These are phyloP conservation scores for Nettapus auritus DNA, from an alignment of 2,113 vertebrate genomes.

Conservation along the genomic window DNA sequence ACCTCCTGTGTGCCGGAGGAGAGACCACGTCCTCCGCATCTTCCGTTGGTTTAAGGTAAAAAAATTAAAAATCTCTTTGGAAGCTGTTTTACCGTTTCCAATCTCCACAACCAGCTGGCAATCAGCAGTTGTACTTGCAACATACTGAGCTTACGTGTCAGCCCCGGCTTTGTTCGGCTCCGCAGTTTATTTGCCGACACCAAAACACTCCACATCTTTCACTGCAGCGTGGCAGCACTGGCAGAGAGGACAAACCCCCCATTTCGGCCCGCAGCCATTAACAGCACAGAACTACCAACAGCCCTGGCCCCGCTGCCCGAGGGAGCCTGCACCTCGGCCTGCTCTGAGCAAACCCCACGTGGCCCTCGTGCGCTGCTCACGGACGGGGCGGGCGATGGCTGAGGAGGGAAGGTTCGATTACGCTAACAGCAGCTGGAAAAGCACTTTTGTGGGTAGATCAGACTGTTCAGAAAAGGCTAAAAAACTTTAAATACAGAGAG, in stretches of 20 bases:
- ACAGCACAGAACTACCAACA: neutral
- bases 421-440: neutral
- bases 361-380: neutral
- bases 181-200: neutral
- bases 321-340: neutral
- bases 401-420: neutral
- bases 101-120: neutral
- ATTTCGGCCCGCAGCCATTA: neutral
- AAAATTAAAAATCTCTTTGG: neutral
- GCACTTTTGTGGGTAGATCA: neutral
- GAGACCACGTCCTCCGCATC: accelerated
- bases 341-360: accelerated
- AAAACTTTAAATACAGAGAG: neutral
- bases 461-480: neutral
- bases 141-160: neutral
- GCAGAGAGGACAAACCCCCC: neutral
- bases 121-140: neutral
- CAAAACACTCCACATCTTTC: neutral
- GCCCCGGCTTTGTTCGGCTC: accelerated
- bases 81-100: neutral
- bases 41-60: neutral
- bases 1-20: neutral
- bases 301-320: accelerated
- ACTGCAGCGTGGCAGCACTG: accelerated
- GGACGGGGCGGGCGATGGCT: neutral